These are phyloP conservation scores for Drosophila algonquin DNA, from an alignment of 2,888 invertebrate species.

Conservation along the genomic window DNA sequence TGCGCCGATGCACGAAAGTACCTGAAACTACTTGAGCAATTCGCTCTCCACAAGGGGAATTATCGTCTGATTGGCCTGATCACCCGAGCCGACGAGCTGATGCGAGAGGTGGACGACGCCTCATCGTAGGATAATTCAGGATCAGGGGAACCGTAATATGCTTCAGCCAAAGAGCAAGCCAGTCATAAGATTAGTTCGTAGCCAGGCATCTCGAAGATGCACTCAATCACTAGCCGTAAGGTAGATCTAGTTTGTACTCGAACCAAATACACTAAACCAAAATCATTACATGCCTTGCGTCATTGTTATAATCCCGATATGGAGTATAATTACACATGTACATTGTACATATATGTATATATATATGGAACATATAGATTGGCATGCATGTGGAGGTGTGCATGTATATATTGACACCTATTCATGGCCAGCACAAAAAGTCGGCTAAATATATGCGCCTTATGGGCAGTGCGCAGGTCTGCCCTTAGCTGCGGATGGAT, in stretches of 20 bases:
- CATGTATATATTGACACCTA: constrained; percentile 5
- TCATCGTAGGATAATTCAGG: constrained; percentile 35
- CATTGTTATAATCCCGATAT: constrained; percentile 16
- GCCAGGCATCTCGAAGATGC: constrained; percentile 68
- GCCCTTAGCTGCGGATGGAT: constrained; percentile 60
- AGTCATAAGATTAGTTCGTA: constrained; percentile 24
- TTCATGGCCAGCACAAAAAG: constrained; percentile 36
- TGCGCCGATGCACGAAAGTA: constrained; percentile 80
- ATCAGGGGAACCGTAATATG: constrained; percentile 4
- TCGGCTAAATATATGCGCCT: constrained; percentile 45
- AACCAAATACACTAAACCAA: constrained; percentile 54
- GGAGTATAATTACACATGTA: constrained; percentile 1
- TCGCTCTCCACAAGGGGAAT: constrained; percentile 80
- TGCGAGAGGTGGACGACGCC: constrained; percentile 77
- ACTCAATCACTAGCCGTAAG: constrained; percentile 61
- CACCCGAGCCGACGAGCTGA: constrained; percentile 80
- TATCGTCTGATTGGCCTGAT: constrained; percentile 81
- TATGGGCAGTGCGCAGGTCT: constrained; percentile 69
- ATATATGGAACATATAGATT: no score
- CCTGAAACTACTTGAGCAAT: constrained; percentile 81
- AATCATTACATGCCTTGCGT: constrained; percentile 5
- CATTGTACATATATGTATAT: not conserved
- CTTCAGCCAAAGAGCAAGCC: constrained; percentile 41
- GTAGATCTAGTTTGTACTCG: constrained; percentile 49
- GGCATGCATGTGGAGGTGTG: no score